Conservation (phyloP, 2,113 vertebrate genomes). For the Conger conger region DNA sequence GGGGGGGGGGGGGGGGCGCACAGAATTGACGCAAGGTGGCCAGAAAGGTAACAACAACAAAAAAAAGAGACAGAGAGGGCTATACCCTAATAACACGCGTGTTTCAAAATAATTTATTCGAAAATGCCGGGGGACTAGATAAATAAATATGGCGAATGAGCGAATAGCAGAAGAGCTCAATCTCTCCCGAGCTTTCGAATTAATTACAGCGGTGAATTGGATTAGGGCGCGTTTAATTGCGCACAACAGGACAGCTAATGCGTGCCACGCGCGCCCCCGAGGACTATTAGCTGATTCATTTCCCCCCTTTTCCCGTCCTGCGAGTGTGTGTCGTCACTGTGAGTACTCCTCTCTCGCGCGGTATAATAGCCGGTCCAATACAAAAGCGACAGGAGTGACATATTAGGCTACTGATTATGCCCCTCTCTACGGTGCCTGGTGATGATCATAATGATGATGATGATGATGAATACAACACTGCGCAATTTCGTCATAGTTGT, state of each 20-base stretch:
- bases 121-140: background rate
- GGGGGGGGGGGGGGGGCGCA: background rate
- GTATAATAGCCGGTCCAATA: constrained; percentile 1
- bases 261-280: background rate
- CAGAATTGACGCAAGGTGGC: background rate
- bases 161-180: background rate
- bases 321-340: background rate
- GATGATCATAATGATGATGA: background rate
- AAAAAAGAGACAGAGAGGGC: background rate
- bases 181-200: constrained; percentile 7
- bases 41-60: background rate
- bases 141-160: background rate
- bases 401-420: background rate
- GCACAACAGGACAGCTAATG: constrained; percentile 9
- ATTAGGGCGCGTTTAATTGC: constrained; percentile 1
- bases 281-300: constrained; percentile 6
- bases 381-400: background rate
- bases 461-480: background rate
- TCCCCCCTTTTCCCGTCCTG: background rate
- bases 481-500: background rate
- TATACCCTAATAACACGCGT: background rate
- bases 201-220: constrained; percentile 11
- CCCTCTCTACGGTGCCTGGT: background rate
- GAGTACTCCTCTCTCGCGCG: background rate
- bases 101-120: background rate